These are phyloP conservation scores for Clostera curtula DNA, from an alignment of 2,888 invertebrate genomes.

Conservation along the genomic window DNA sequence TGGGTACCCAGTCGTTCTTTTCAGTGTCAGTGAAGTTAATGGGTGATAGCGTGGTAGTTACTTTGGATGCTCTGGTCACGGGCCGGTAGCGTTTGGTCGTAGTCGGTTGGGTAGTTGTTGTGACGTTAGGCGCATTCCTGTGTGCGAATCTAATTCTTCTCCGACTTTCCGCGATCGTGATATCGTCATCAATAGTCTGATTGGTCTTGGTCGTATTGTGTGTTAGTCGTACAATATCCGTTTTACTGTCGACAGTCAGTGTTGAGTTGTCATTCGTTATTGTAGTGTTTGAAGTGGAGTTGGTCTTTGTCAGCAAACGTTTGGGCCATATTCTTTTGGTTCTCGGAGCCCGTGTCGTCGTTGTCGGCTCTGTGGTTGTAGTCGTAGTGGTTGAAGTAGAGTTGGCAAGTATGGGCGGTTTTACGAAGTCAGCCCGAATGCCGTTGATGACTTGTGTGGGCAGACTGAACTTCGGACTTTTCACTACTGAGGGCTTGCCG, in stretches of 20 bases:
- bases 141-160: constrained; percentile 34
- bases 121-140: constrained; percentile 28
- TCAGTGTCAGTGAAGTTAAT: constrained; percentile 37
- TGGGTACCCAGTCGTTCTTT: constrained; percentile 64
- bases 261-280: constrained; percentile 23
- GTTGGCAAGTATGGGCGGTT: constrained; percentile 40
- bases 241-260: constrained; percentile 20
- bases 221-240: constrained; percentile 22
- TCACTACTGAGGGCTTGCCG: constrained; percentile 35
- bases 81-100: constrained; percentile 43
- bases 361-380: constrained; percentile 37
- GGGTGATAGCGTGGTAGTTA: constrained; percentile 32
- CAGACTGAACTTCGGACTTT: constrained; percentile 49
- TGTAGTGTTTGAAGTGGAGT: constrained; percentile 16
- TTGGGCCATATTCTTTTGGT: constrained; percentile 69
- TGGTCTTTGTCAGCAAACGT: constrained; percentile 18
- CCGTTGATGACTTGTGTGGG: constrained; percentile 61
- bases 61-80: constrained; percentile 52
- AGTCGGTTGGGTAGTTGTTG: constrained; percentile 25
- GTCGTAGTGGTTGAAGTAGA: constrained; percentile 31
- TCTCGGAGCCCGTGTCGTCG: constrained; percentile 48
- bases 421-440: constrained; percentile 47
- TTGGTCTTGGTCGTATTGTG: too few relatives aligned
- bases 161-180: constrained; percentile 34
- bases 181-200: constrained; percentile 36